These are phyloP conservation scores for Sesamia nonagrioides DNA, from an alignment of 1,140 invertebrate genomes.

Conservation along the genomic window DNA sequence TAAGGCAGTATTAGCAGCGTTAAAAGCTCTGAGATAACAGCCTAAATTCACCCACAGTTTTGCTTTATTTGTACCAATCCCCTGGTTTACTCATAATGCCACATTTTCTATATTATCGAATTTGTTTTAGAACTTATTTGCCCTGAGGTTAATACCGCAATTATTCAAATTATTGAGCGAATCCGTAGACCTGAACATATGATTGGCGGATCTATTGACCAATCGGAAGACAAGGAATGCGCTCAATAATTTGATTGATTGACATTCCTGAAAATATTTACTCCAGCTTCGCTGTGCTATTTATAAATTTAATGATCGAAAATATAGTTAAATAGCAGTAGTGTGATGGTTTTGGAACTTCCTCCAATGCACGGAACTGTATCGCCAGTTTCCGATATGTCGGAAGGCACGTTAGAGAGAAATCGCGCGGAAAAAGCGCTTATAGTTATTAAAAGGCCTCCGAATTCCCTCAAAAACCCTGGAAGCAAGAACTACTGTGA, in stretches of 20 bases:
- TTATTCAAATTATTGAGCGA: not conserved
- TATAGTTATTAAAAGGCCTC: slow-evolving; percentile 73
- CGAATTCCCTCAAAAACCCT: slow-evolving; percentile 71
- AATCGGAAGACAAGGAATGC: slow-evolving; percentile 63
- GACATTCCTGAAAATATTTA: slow-evolving; percentile 42
- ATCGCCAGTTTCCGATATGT: slow-evolving; percentile 80
- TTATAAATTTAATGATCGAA: slow-evolving; percentile 70
- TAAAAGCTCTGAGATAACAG: too few relatives aligned
- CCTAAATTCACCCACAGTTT: too few relatives aligned
- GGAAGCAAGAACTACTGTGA: slow-evolving; percentile 79
- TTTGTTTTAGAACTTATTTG: not conserved
- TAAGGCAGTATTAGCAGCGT: too few relatives aligned
- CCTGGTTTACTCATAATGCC: too few relatives aligned
- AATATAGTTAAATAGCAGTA: slow-evolving; percentile 52
- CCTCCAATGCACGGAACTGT: slow-evolving; percentile 61
- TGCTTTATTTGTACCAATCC: too few relatives aligned
- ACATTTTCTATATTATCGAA: not conserved
- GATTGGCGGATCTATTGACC: slow-evolving; percentile 64
- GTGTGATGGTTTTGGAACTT: slow-evolving; percentile 54
- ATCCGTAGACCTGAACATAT: not conserved
- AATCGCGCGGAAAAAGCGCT: slow-evolving; percentile 79
- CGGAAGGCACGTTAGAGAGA: slow-evolving; percentile 76
- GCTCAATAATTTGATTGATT: slow-evolving; percentile 81
- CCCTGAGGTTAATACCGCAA: not conserved
- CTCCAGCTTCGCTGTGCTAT: slow-evolving; percentile 62